Evolutionary conservation across 2,797 vertebrate genomes (phyloP), one percentile per base, ranked within the genome.

Genomic region (Oryzias sinensis): DNA sequence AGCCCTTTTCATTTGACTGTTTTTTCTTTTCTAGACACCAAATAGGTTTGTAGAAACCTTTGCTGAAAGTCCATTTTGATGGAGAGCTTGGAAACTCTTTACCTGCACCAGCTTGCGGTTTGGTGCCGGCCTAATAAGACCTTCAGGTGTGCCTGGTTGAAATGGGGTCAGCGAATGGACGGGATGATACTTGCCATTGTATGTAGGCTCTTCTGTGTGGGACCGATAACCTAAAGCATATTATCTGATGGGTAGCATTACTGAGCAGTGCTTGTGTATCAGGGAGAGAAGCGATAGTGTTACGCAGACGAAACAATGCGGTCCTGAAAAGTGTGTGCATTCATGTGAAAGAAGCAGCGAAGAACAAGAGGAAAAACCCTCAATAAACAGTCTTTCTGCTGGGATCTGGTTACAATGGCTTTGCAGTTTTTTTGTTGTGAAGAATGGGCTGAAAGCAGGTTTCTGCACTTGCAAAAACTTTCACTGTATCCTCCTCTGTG

Each of bases 141-240:
- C 50, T 62, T 65, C 72, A 69, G 72, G 79, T 76, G 47, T 43
- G n/a, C 56, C 48, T 18, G 66, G 53, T 67, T 1, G 41, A 75
- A 83, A 85, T 7, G 53, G 71, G 85, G 83, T 87, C 83, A 81
- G 58, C 41, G 50, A 67, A 22, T 73, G 80, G 80, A 44, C 63
- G 65, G 57, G 66, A 54, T 53, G 72, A 62, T 63, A 65, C 57
- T 54, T 13, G 56, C 53, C 54, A 41, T 71, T 80, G 72, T 74
- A 33, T 43, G 52, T 29, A 42, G 47, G 56, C 27, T 43, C 45
- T 29, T 70, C 68, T 74, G 72, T 72, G 62, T 68, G 53, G 47
- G 66, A 60, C 56, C 49, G 70, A 47, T 80, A 80, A 79, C 76
- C 76, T 83, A 77, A 71, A 82, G 83, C 80, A 77, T 57, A 67